Percentiles rank a stretch among this genome's conserved stretches.
Evolutionary conservation across 2,888 invertebrate species (phyloP).

Genomic region (Aspidiotus rigidus): DNA sequence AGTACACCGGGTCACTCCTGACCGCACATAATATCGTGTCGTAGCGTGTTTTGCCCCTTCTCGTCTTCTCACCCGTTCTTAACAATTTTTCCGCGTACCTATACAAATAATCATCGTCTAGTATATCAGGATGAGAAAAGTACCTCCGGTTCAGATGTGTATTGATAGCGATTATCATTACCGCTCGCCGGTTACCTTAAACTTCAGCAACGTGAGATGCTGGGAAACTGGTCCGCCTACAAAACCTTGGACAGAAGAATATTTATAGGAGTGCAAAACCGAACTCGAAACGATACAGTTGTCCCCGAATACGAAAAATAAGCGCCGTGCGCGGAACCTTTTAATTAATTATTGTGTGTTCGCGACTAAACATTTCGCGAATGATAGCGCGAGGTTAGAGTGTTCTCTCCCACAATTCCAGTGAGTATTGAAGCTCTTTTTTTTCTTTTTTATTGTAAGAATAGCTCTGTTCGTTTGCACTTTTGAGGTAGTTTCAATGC

Average conservation of each 20-base stretch:
- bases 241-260: conserved; percentile 22
- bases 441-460: too few relatives aligned
- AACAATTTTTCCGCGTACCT: not conserved
- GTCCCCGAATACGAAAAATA: conserved; percentile 22
- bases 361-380: not conserved
- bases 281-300: conserved; percentile 17
- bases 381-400: not conserved
- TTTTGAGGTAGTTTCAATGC: too few relatives aligned
- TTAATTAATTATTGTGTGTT: conserved; percentile 15
- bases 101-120: conserved; percentile 14
- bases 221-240: conserved; percentile 28
- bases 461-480: too few relatives aligned
- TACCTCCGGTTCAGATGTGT: conserved; percentile 10
- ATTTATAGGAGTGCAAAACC: conserved; percentile 1
- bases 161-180: not conserved
- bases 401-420: not conserved
- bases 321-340: conserved; percentile 15
- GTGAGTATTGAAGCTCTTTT: not conserved
- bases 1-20: too few relatives aligned
- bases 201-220: conserved; percentile 10
- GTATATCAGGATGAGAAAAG: conserved; percentile 15
- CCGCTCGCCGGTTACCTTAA: conserved; percentile 19
- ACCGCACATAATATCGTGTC: too few relatives aligned
- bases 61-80: too few relatives aligned
- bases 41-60: too few relatives aligned